Percentiles rank a stretch among this genome's conserved stretches.
Conservation (phyloP, 1,140 invertebrate species). For the Vanessa tameamea region DNA sequence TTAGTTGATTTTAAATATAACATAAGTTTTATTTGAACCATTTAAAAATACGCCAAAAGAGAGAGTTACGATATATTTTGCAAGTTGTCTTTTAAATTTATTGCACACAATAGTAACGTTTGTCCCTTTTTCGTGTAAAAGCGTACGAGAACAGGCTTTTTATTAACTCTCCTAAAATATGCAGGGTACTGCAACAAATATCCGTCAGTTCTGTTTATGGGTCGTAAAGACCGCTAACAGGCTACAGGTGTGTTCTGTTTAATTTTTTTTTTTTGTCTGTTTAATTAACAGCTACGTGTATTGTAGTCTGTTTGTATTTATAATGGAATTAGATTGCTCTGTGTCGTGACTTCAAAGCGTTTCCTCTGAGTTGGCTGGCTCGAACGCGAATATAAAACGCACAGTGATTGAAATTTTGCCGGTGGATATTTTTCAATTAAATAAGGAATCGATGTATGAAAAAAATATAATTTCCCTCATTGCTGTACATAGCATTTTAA, state of each 20-base stretch:
- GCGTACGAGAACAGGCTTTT: constrained; percentile 20
- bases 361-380: too few species aligned
- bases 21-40: background rate
- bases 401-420: too few species aligned
- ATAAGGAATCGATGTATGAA: too few species aligned
- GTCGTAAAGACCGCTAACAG: constrained; percentile 55
- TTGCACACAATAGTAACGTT: constrained; percentile 6
- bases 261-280: constrained; percentile 25
- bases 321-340: background rate
- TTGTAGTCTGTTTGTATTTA: background rate
- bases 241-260: constrained; percentile 48
- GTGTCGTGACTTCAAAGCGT: background rate
- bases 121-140: constrained; percentile 16
- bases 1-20: background rate
- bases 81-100: background rate
- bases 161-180: constrained; percentile 57
- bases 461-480: too few species aligned
- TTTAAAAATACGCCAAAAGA: background rate
- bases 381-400: too few species aligned
- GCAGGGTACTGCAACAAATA: constrained; percentile 55
- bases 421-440: too few species aligned
- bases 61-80: background rate
- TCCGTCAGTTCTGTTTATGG: constrained; percentile 55
- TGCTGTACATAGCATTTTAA: too few species aligned
- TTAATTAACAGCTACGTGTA: constrained; percentile 24